Conservation (phyloP, 2,113 vertebrate species). For the Rhinoptilus africanus region DNA sequence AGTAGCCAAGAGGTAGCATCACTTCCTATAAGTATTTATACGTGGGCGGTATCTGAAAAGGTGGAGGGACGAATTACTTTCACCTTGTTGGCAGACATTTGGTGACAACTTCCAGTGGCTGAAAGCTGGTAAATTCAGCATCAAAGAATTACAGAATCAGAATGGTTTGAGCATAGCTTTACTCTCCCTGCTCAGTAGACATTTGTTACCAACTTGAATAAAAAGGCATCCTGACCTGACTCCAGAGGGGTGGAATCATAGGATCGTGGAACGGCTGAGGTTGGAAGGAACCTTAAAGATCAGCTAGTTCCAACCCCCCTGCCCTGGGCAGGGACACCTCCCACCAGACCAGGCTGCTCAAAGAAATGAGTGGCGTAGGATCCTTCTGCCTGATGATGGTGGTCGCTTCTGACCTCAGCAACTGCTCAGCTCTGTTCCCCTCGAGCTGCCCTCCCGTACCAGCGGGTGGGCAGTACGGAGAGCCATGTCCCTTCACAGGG, state of each 20-base stretch:
- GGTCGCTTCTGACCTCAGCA: not conserved
- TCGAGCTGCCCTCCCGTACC: not conserved
- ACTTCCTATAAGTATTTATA: not conserved
- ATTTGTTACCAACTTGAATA: no score
- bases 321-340: no score
- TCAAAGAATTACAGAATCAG: not conserved
- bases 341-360: no score
- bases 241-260: no score
- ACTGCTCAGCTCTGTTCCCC: not conserved
- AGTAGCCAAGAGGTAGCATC: not conserved
- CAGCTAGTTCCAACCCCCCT: no score
- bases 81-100: not conserved
- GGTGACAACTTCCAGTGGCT: not conserved
- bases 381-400: not conserved
- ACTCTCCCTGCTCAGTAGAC: no score
- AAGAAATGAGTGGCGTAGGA: not conserved
- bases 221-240: no score
- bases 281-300: no score
- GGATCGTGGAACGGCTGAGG: no score
- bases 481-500: not conserved
- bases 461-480: not conserved
- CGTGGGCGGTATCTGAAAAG: not conserved
- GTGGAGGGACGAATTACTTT: not conserved
- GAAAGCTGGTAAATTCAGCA: not conserved
- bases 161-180: no score